Evolutionary conservation across 2,797 vertebrate species (phyloP), one percentile per base, ranked within the genome.

Genomic region (Morelia viridis): DNA sequence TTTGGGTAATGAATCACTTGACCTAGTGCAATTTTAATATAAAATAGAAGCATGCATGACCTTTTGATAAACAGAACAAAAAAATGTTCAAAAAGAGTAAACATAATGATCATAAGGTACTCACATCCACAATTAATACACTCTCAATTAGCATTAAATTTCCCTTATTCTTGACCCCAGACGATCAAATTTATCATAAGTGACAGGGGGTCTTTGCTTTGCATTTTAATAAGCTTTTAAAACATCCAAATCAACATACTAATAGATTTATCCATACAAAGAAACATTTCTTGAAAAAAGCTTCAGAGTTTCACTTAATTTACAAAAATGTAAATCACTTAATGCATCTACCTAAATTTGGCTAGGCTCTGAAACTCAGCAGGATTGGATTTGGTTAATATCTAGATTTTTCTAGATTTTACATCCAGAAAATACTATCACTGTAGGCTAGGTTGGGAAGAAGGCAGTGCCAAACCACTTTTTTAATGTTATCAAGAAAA

Each of bases 171-270:
- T 41, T 65, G 62, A 50, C 46, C 22, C 62, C 62, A 53, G 87
- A 68, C 68, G 64, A 53, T 64, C 87, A 89, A 89, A 89, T 64
- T 89, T 68, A 89, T 57, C 85, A 86, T 35, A 57, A 86, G 85
- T 86, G 31, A 86, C 57, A 86, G n/a, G 56, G 22, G 19, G 11
- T 80, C 57, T 86, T 86, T 60, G 56, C 17, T 86, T 24, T 35
- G n/a, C 64, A 89, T 68, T 68, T 89, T 68, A 56, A 56, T 89
- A 65, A 65, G 62, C n/a, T 50, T 53, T 65, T 86, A 86, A 58
- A 89, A 50, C 50, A 89, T 64, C 41, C 41, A 46, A 89, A 89
- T 89, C 87, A 68, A 64, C 87, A 31, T 64, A 88, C 87, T 62
- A 28, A 88, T 88, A 64, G 87, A 13, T 64, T 88, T 88, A 28